Percentiles rank a stretch among this genome's conserved stretches.
These are phyloP conservation scores for Prionailurus bengalensis DNA, from an alignment of 2,113 vertebrate genomes.

Conservation along the genomic window DNA sequence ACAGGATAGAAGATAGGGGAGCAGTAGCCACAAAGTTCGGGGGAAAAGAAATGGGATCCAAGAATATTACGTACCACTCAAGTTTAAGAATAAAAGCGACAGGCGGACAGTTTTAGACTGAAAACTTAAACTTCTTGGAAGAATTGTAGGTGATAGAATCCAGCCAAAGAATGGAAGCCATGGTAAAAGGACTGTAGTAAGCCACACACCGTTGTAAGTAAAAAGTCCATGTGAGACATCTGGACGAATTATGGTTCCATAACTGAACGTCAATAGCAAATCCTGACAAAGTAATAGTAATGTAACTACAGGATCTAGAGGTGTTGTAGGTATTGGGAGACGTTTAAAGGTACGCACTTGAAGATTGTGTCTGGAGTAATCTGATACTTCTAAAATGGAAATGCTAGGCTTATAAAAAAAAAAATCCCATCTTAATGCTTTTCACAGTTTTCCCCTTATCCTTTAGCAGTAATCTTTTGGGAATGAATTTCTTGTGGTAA, in stretches of 20 bases:
- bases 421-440: not conserved
- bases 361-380: not conserved
- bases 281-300: not conserved
- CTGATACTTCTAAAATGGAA: not conserved
- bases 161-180: not conserved
- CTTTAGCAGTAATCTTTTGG: not conserved
- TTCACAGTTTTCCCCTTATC: not conserved
- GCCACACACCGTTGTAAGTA: not conserved
- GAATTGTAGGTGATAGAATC: not conserved
- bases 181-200: not conserved
- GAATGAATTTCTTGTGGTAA: not conserved
- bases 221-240: not conserved
- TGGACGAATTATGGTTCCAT: not conserved
- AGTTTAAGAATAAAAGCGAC: conserved; percentile 16
- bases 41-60: not conserved
- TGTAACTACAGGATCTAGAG: not conserved
- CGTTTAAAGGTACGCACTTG: not conserved
- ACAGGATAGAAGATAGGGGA: not conserved
- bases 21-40: not conserved
- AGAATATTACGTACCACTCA: not conserved
- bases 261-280: not conserved
- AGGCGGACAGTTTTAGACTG: not conserved
- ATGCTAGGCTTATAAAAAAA: not conserved
- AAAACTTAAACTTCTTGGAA: conserved; percentile 26
- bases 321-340: not conserved